These are phyloP conservation scores for Misgurnus mizolepis DNA, from an alignment of 2,113 vertebrate species.

Conservation along the genomic window DNA sequence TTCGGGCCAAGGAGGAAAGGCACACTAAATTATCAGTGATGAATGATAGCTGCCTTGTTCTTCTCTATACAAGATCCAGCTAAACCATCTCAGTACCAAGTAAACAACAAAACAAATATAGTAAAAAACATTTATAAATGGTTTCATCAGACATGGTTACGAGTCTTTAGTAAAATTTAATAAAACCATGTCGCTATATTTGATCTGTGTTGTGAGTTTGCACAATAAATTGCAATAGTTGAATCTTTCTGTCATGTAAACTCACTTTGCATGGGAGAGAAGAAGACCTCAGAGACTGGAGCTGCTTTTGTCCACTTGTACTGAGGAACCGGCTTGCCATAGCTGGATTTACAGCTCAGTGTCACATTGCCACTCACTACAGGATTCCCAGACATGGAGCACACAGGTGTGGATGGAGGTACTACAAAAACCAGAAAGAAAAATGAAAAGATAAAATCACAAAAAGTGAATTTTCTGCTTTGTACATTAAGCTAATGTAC, in stretches of 20 bases:
- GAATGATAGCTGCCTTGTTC: neutral
- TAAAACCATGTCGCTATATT: no score
- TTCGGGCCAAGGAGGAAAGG: neutral
- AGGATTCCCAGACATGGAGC: constrained; percentile 75
- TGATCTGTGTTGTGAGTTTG: no score
- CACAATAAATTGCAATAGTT: no score
- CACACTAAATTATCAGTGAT: neutral
- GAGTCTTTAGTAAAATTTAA: no score
- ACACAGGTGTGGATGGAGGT: constrained; percentile 82
- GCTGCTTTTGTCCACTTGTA: constrained; percentile 84
- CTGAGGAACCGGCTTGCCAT: constrained; percentile 81
- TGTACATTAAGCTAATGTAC: constrained; percentile 61
- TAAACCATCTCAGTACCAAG: neutral
- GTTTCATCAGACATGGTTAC: no score
- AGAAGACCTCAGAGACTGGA: constrained; percentile 78
- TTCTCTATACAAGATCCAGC: neutral
- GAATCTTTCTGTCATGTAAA: constrained; percentile 23
- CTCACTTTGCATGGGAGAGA: constrained; percentile 81
- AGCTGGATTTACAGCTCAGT: constrained; percentile 81
- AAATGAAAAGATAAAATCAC: constrained; percentile 14
- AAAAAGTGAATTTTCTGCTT: no score
- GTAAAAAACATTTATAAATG: no score
- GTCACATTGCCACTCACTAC: constrained; percentile 82
- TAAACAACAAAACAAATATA: neutral
- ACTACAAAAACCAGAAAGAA: constrained; percentile 74